These are phyloP conservation scores for Nansenia antarctica DNA, from an alignment of 2,113 vertebrate genomes.

Conservation along the genomic window DNA sequence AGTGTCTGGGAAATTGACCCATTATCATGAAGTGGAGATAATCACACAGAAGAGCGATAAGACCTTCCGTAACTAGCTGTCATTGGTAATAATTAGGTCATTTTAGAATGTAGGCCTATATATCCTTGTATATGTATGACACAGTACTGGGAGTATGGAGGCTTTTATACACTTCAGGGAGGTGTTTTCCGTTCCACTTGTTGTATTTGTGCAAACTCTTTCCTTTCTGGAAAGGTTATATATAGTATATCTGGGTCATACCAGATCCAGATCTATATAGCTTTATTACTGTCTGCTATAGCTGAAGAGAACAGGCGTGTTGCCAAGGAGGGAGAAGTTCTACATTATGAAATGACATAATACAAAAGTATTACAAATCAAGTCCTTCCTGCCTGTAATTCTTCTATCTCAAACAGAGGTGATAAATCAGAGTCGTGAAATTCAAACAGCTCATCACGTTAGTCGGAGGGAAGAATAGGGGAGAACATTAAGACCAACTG, in stretches of 20 bases:
- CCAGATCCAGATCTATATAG: not conserved
- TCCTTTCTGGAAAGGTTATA: not conserved
- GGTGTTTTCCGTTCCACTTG: not conserved
- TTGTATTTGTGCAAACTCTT: not conserved
- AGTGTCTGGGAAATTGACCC: no score
- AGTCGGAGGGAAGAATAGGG: slow-evolving; percentile 35
- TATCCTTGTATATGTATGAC: no score
- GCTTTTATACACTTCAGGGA: not conserved
- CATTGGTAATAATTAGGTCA: no score
- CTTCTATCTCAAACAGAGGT: slow-evolving; percentile 23
- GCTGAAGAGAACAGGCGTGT: not conserved
- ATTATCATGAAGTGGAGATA: no score
- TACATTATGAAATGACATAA: slow-evolving; percentile 44
- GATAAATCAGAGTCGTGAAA: slow-evolving; percentile 41
- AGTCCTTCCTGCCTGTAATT: slow-evolving; percentile 17
- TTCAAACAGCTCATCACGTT: slow-evolving; percentile 33
- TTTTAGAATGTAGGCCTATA: no score
- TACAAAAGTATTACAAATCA: slow-evolving; percentile 24
- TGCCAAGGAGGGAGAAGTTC: not conserved
- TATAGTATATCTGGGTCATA: slow-evolving; percentile 9
- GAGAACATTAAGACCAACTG: slow-evolving; percentile 50
- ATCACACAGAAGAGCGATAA: no score
- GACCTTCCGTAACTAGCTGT: no score
- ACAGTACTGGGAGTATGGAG: no score
- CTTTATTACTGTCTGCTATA: slow-evolving; percentile 4